Evolutionary conservation across 2,888 invertebrate species (phyloP), one percentile per base, ranked within the genome.

Genomic region (Cantharis nigra): DNA sequence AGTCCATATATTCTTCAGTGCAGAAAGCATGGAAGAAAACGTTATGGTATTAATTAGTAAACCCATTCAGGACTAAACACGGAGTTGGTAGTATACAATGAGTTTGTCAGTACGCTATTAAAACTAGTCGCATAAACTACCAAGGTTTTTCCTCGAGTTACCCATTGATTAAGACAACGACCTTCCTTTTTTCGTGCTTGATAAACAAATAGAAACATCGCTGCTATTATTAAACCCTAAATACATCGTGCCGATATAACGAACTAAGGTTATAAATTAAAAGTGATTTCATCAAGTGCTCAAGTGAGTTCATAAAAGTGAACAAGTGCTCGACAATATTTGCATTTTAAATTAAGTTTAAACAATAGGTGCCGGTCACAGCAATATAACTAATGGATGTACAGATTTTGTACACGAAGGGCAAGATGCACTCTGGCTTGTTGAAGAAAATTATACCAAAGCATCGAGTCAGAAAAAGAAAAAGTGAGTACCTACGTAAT

Each of bases 331-430:
- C 65, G 11, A 23, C 16, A 67, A 23, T 23, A 67, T 23, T 18
- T 18, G 20, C 16, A 67, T 13, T 67, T 67, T 14, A 67, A 20
- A 26, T 67, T 23, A 67, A 23, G n/a, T 14, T 67, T 23, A 67
- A 88, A 91, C 90, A 88, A 91, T 91, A 91, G 91, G 91, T 87
- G 89, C 91, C 82, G 89, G 89, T 86, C 90, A 90, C 83, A 91
- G 91, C 87, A 87, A 87, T 84, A 89, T 81, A 20, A 30, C 79
- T 9, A 79, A 82, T 81, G 81, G 80, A 71, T 65, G 80, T 20
- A 75, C 76, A 72, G 85, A 85, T 77, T 81, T 85, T 76, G 77
- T 87, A 69, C 83, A 85, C 70, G 85, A 88, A 76, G 86, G 85
- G 69, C 86, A 88, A 81, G 87, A 87, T 78, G 86, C 87, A 76